Percentiles rank a stretch among this genome's conserved stretches.
phyloP scores from a whole-genome alignment of 2,797 vertebrate genomes.

The Cyprinella venusta region DNA sequence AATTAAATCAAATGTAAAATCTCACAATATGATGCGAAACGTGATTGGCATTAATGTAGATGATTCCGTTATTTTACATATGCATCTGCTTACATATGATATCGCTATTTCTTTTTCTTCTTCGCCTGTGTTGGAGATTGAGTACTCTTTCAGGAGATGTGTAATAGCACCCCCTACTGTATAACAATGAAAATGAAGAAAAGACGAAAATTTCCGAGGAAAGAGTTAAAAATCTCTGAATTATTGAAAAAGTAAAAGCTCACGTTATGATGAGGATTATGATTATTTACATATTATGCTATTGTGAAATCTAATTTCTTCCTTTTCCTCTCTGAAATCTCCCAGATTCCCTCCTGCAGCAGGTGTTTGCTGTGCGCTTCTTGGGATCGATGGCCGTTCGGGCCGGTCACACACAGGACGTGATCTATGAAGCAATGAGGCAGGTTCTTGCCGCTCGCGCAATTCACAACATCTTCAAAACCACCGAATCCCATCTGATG shows the following conservation, averaged over 20 bases:
- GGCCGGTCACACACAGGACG: constrained; percentile 83
- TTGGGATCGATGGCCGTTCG: constrained; percentile 95
- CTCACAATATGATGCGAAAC: not conserved
- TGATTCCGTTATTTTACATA: too few relatives aligned
- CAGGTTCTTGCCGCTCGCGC: constrained; percentile 96
- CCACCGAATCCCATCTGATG: constrained; percentile 93
- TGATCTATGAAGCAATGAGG: constrained; percentile 97
- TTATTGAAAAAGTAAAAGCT: not conserved
- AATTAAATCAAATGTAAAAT: not conserved
- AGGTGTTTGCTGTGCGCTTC: constrained; percentile 95
- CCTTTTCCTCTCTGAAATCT: not conserved
- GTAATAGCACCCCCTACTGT: too few relatives aligned
- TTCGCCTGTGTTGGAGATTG: too few relatives aligned
- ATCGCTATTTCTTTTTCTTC: too few relatives aligned
- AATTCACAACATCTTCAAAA: constrained; percentile 98
- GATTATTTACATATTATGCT: not conserved
- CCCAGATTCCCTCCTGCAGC: constrained; percentile 91
- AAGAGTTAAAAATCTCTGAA: not conserved
- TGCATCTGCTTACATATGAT: too few relatives aligned
- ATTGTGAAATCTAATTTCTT: not conserved
- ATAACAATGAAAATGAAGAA: too few relatives aligned
- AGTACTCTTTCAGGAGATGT: too few relatives aligned
- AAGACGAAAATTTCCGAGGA: too few relatives aligned
- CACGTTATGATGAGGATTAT: not conserved
- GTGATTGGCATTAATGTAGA: too few relatives aligned